Base-by-base conservation (phyloP, 2,113 vertebrate genomes). In the Cyprinodon tularosa region DNA sequence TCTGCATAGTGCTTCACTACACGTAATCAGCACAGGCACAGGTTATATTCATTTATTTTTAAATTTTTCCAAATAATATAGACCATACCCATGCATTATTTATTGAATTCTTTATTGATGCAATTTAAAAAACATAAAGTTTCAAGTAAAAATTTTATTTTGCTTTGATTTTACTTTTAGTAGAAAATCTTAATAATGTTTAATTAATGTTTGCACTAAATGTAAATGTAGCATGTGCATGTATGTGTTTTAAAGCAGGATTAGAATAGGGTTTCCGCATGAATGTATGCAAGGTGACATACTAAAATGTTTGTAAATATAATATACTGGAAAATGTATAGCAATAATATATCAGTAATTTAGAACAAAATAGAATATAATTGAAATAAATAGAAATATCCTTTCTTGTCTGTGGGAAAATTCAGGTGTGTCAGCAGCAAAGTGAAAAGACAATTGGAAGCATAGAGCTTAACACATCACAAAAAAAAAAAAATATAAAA, bases 181-280 rank as follows among this genome's bases (percentile, higher is more conserved):
- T 38, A 79, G 62, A 74, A 76, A 80, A 83, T 68, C 40, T 9
- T 20, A 82, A 77, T n/a, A n/a, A n/a, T n/a, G n/a, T n/a, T n/a
- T n/a, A n/a, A n/a, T n/a, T n/a, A n/a, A n/a, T n/a, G 66, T 78
- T 47, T 80, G 50, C 47, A 45, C 45, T 66, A 20, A 66, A 70
- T 77, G 72, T 15, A 78, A 47, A 64, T 66, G 38, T 20, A 1
- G 38, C 40, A 71, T 65, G 7, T 57, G 10, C 37, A n/a, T 29
- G 20, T 39, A 29, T 44, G 60, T 12, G 70, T 20, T 22, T 44
- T 64, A 68, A 82, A 69, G 47, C 38, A 9, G 7, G 42, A 17
- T 62, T 7, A 68, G 9, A 74, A 40, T 11, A 7, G 66, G 36
- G 4, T 1, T 29, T 29, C 17, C 20, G 15, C 45, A 60, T 42